Conservation (phyloP, 2,113 vertebrate species). For the Hymenochirus boettgeri region DNA sequence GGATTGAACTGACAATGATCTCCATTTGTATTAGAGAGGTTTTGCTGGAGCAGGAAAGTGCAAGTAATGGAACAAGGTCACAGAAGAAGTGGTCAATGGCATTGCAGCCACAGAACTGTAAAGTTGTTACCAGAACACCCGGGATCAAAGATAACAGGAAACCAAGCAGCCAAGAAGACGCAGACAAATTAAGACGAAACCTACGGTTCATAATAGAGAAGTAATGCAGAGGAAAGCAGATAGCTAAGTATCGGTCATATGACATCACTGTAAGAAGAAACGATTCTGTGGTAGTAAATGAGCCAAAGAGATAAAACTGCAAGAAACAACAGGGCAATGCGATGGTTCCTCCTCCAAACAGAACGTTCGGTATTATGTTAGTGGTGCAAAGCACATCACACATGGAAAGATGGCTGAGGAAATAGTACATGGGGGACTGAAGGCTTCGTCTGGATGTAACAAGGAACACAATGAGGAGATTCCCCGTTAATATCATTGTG, state of each 20-base stretch:
- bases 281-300: conserved; percentile 44
- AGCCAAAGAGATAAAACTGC: conserved; percentile 46
- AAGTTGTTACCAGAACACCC: conserved; percentile 37
- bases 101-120: conserved; percentile 50
- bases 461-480: conserved; percentile 18
- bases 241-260: conserved; percentile 39
- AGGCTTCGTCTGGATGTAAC: conserved; percentile 13
- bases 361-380: conserved; percentile 25
- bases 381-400: conserved; percentile 17
- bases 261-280: conserved; percentile 47
- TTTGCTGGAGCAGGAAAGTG: conserved; percentile 12
- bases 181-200: conserved; percentile 35
- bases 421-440: conserved; percentile 26
- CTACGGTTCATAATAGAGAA: conserved; percentile 22
- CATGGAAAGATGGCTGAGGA: conserved; percentile 23
- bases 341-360: neutral
- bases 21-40: conserved; percentile 11
- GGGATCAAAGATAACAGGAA: conserved; percentile 43
- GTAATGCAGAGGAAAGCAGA: conserved; percentile 43
- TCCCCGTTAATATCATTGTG: conserved; percentile 9
- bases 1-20: conserved; percentile 23
- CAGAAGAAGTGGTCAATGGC: conserved; percentile 49
- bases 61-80: conserved; percentile 48
- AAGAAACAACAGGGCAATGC: conserved; percentile 38
- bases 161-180: conserved; percentile 42